These are phyloP conservation scores for Spicauda simplicius DNA, from an alignment of 2,888 invertebrate genomes.

Conservation along the genomic window DNA sequence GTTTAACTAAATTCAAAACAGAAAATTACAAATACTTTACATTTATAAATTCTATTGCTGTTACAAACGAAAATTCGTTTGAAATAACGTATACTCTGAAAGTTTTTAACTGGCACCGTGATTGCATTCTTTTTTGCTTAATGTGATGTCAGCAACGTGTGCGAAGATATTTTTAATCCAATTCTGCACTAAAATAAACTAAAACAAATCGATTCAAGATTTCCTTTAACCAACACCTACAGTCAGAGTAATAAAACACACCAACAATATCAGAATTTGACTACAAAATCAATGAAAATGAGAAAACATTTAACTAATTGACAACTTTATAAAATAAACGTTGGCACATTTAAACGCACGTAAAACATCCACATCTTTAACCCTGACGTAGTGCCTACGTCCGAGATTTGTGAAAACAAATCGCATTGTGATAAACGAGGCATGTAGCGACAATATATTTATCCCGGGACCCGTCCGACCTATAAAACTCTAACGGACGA, in stretches of 20 bases:
- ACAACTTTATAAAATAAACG: conserved; percentile 21
- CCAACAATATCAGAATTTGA: neutral
- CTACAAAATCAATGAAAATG: neutral
- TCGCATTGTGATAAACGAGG: conserved; percentile 29
- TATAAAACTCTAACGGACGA: conserved; percentile 52
- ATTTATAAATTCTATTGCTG: neutral
- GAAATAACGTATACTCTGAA: neutral
- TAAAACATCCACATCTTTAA: conserved; percentile 23
- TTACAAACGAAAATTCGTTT: neutral
- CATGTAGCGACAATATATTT: conserved; percentile 32
- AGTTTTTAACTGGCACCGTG: neutral
- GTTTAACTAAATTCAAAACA: neutral
- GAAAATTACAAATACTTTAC: neutral
- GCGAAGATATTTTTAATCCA: neutral
- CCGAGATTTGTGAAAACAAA: conserved; percentile 22
- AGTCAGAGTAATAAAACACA: neutral
- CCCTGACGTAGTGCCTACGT: conserved; percentile 7
- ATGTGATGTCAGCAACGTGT: neutral
- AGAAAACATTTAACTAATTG: neutral
- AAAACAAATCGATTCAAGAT: neutral
- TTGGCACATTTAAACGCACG: conserved; percentile 25
- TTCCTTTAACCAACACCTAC: neutral
- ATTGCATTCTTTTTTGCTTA: neutral
- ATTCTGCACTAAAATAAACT: neutral
- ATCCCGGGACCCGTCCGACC: conserved; percentile 39